These are phyloP conservation scores for Mormyrops attenuatus DNA, from an alignment of 2,797 vertebrate genomes.

Conservation along the genomic window DNA sequence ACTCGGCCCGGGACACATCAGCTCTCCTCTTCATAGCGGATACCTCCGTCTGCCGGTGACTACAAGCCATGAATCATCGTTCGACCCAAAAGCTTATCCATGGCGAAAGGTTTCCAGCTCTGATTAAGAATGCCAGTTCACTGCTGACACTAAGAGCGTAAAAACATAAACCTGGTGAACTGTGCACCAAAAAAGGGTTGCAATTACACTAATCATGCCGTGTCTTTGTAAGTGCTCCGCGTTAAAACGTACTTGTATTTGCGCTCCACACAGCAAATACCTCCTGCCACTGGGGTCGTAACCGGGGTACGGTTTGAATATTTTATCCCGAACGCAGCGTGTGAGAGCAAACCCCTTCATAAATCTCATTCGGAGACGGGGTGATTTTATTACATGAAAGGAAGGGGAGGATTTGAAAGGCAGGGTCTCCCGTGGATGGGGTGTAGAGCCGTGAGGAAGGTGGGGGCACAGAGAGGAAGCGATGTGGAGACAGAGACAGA, in stretches of 20 bases:
- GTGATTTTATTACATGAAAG: not conserved
- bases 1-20: constrained; percentile 67
- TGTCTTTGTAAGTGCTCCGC: not conserved
- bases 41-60: constrained; percentile 54
- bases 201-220: not conserved
- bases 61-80: constrained; percentile 54
- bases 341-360: not conserved
- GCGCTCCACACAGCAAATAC: not conserved
- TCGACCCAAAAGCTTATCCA: constrained; percentile 52
- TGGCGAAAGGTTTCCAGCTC: constrained; percentile 47
- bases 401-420: not conserved
- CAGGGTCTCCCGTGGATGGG: not conserved
- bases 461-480: not conserved
- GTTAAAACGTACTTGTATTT: not conserved
- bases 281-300: not conserved
- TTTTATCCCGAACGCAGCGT: not conserved
- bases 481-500: not conserved
- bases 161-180: constrained; percentile 26
- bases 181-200: not conserved
- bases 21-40: constrained; percentile 64
- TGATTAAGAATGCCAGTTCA: constrained; percentile 47
- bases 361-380: not conserved
- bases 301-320: constrained; percentile 2
- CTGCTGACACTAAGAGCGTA: constrained; percentile 31
- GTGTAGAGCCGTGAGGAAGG: not conserved